phyloP scores from a whole-genome alignment of 92 coral and sea anemone genomes.

The Porites evermanni region DNA sequence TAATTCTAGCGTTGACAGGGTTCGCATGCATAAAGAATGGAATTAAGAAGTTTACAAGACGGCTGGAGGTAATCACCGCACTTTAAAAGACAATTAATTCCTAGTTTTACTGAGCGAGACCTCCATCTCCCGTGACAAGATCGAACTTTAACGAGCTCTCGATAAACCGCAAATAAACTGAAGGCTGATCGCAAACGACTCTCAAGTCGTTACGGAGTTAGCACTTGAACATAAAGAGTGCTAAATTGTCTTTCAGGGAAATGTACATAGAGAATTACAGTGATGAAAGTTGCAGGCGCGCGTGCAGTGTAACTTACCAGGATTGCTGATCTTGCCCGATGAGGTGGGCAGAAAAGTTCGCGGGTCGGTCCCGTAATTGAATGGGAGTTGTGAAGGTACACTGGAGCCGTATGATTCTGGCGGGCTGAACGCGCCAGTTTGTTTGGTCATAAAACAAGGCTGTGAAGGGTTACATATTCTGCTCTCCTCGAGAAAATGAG shows the following conservation, averaged over 20 bases:
- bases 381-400: conserved; percentile 25
- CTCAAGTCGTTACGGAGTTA: conserved; percentile 56
- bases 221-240: conserved; percentile 42
- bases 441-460: conserved; percentile 58
- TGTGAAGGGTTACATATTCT: conserved; percentile 54
- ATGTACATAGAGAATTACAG: not conserved
- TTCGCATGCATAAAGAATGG: not conserved
- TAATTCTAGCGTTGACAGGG: conserved; percentile 2
- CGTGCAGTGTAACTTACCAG: conserved; percentile 15
- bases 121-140: conserved; percentile 32
- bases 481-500: conserved; percentile 37
- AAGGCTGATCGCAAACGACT: conserved; percentile 48
- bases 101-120: conserved; percentile 16
- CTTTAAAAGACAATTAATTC: conserved; percentile 25
- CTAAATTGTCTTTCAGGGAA: conserved; percentile 28
- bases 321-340: conserved; percentile 6
- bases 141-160: conserved; percentile 57
- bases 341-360: conserved; percentile 37
- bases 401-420: conserved; percentile 30
- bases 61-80: conserved; percentile 9
- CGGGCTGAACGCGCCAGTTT: conserved; percentile 29
- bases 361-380: conserved; percentile 39
- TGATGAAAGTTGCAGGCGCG: not conserved
- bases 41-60: conserved; percentile 4
- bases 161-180: conserved; percentile 65